Conservation (phyloP, 2,113 vertebrate species). For the Castor canadensis region DNA sequence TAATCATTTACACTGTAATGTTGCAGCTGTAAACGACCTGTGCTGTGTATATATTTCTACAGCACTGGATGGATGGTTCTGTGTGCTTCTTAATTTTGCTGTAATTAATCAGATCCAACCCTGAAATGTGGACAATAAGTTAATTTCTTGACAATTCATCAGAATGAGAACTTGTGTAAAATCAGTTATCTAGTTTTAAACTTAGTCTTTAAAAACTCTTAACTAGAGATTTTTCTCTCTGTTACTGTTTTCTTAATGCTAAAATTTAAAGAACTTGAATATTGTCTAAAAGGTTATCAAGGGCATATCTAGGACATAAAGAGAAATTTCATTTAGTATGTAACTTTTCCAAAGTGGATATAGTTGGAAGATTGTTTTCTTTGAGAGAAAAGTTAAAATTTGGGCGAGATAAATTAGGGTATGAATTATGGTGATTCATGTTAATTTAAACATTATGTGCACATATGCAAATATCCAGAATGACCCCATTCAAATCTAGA, state of each 20-base stretch:
- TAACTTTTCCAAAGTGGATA: not conserved
- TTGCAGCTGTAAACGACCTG: accelerated
- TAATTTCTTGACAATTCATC: not conserved
- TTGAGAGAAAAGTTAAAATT: not conserved
- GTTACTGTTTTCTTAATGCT: not conserved
- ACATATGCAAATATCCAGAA: not conserved
- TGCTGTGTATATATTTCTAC: accelerated
- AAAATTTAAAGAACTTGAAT: not conserved
- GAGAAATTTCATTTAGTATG: not conserved
- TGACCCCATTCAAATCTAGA: too few relatives aligned
- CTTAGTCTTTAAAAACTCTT: not conserved
- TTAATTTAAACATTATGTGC: not conserved
- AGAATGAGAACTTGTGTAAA: not conserved
- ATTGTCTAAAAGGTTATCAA: not conserved
- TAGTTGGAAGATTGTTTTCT: not conserved
- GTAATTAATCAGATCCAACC: not conserved
- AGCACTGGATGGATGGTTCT: too few relatives aligned
- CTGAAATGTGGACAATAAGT: not conserved
- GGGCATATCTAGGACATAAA: not conserved
- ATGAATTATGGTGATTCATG: not conserved
- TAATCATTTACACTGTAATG: not conserved
- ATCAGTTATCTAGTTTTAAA: not conserved
- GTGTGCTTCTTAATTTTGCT: not conserved
- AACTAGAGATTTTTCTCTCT: not conserved
- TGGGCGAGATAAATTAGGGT: not conserved